A percentile compares a stretch with the other conserved stretches of the same genome.
Evolutionary conservation across 2,888 invertebrate genomes (phyloP).

Genomic region (Hemistola chrysoprasaria): DNA sequence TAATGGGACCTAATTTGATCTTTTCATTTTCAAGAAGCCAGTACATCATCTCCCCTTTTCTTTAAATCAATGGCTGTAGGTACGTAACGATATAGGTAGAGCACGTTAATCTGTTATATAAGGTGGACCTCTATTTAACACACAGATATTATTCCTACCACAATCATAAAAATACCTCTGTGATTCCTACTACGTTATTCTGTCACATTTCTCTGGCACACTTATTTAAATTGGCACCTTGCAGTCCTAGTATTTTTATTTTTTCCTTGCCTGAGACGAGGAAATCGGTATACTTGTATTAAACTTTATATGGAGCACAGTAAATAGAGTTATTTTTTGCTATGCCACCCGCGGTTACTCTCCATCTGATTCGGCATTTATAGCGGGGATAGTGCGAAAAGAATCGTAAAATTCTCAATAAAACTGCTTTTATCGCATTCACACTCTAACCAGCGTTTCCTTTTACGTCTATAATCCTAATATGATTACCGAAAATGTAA

Average conservation of each 20-base stretch:
- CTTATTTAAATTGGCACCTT: constrained; percentile 25
- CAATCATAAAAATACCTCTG: no score
- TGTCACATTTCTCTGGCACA: constrained; percentile 7
- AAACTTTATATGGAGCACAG: constrained; percentile 47
- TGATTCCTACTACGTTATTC: no score
- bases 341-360: constrained; percentile 59
- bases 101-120: no score
- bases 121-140: no score
- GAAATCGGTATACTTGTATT: constrained; percentile 36
- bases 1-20: no score
- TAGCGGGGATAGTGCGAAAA: constrained; percentile 65
- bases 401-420: constrained; percentile 70
- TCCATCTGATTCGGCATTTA: constrained; percentile 72
- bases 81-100: no score
- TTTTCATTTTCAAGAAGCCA: no score
- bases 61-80: no score
- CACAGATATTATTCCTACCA: no score
- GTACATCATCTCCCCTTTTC: no score
- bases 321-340: constrained; percentile 62
- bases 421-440: constrained; percentile 62
- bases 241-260: constrained; percentile 22
- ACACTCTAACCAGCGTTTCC: constrained; percentile 57
- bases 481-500: constrained; percentile 36
- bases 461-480: constrained; percentile 56
- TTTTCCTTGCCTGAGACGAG: constrained; percentile 27